Evolutionary conservation across 2,888 invertebrate species (phyloP).

Genomic region (Macaria liturata): DNA sequence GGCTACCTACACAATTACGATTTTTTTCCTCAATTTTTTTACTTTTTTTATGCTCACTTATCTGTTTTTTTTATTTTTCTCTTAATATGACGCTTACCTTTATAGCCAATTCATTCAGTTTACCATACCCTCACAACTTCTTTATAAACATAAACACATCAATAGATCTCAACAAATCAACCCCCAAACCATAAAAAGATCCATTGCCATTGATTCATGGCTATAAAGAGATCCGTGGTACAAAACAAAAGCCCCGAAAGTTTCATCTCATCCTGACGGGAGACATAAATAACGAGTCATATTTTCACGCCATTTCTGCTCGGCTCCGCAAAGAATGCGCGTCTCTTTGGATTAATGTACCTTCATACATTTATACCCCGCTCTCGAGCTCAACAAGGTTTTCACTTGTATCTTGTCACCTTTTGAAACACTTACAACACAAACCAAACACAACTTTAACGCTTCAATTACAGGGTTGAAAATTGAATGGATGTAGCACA

Average conservation of each 20-base stretch:
- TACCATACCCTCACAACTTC: too few species aligned
- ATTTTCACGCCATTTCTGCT: constrained; percentile 82
- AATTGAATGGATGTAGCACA: constrained; percentile 6
- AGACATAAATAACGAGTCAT: constrained; percentile 77
- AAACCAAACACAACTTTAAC: constrained; percentile 36
- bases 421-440: constrained; percentile 27
- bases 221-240: constrained; percentile 39
- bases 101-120: too few species aligned
- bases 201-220: constrained; percentile 18
- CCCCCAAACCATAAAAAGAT: constrained; percentile 4
- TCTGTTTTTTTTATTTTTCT: too few species aligned
- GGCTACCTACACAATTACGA: too few species aligned
- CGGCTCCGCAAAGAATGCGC: constrained; percentile 74
- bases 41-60: too few species aligned
- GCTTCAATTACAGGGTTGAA: not conserved
- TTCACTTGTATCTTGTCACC: constrained; percentile 44
- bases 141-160: too few species aligned
- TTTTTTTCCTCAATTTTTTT: too few species aligned
- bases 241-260: constrained; percentile 46
- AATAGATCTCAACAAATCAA: not conserved
- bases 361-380: constrained; percentile 76
- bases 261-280: constrained; percentile 56
- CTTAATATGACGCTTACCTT: too few species aligned
- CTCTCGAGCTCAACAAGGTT: constrained; percentile 60
- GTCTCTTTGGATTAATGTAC: constrained; percentile 81